phyloP scores from a whole-genome alignment of 1,140 invertebrate species.

The Dufourea novaeangliae region DNA sequence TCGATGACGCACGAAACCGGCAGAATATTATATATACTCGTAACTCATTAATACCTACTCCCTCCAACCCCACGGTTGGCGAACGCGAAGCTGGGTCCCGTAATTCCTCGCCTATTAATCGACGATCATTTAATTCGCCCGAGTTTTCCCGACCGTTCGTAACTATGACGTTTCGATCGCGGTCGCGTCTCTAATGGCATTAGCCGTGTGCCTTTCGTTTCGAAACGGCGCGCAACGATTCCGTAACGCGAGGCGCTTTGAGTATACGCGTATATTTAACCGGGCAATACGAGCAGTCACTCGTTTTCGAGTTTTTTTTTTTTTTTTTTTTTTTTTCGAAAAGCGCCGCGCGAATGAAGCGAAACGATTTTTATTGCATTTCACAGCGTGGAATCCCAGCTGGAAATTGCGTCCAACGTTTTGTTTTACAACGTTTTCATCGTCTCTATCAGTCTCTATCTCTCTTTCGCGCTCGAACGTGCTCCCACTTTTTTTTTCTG shows the following conservation, averaged over 20 bases:
- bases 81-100: slow-evolving; percentile 1
- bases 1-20: slow-evolving; percentile 40
- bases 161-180: background rate
- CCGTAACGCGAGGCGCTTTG: slow-evolving; percentile 6
- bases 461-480: background rate
- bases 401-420: slow-evolving; percentile 66
- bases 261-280: slow-evolving; percentile 51
- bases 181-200: slow-evolving; percentile 17
- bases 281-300: slow-evolving; percentile 48
- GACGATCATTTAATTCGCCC: background rate
- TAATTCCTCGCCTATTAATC: slow-evolving; percentile 8
- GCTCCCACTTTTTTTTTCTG: background rate
- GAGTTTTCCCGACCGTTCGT: background rate
- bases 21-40: slow-evolving; percentile 37
- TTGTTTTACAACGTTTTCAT: slow-evolving; percentile 62
- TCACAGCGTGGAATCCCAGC: slow-evolving; percentile 58
- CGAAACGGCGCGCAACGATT: slow-evolving; percentile 2
- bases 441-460: slow-evolving; percentile 6
- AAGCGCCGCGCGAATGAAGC: slow-evolving; percentile 51
- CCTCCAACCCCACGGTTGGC: too few species aligned
- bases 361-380: slow-evolving; percentile 69
- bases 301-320: slow-evolving; percentile 65
- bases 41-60: slow-evolving; percentile 13
- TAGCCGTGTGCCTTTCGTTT: slow-evolving; percentile 6
- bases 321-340: too few species aligned